A percentile compares a stretch with the other conserved stretches of the same genome.
Conservation (phyloP, 2,888 invertebrate genomes). For the Drosophila algonquin region DNA sequence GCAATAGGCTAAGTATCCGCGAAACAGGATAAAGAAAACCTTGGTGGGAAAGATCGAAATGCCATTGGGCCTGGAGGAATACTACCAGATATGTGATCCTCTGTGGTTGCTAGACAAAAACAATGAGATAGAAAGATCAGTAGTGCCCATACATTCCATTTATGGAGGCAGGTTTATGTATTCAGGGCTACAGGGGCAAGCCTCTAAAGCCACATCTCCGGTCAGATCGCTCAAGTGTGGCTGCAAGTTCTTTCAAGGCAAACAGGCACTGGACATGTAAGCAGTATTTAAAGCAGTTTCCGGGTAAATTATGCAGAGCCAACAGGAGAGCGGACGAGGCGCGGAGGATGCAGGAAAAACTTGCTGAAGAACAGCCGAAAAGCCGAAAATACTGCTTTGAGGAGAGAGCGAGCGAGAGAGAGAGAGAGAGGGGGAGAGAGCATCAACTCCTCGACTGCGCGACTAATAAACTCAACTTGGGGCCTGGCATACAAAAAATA, state of each 20-base stretch:
- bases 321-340: conserved; percentile 24
- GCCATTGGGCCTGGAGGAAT: too few relatives aligned
- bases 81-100: too few relatives aligned
- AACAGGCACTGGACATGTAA: conserved; percentile 60
- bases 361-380: conserved; percentile 11
- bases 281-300: conserved; percentile 63
- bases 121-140: too few relatives aligned
- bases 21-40: too few relatives aligned
- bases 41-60: too few relatives aligned
- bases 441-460: conserved; percentile 27
- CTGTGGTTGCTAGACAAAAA: too few relatives aligned
- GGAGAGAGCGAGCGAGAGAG: conserved; percentile 2
- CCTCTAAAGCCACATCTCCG: too few relatives aligned
- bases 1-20: too few relatives aligned
- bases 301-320: conserved; percentile 70
- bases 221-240: too few relatives aligned
- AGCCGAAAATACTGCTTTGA: conserved; percentile 19
- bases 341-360: background rate
- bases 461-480: conserved; percentile 76
- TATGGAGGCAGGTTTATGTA: too few relatives aligned
- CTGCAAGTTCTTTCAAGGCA: conserved; percentile 13
- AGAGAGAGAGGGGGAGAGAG: background rate
- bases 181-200: too few relatives aligned
- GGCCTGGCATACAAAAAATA: conserved; percentile 72
- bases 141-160: too few relatives aligned